Evolutionary conservation across 2,888 invertebrate genomes (phyloP).

Genomic region (Synanthedon myopaeformis): DNA sequence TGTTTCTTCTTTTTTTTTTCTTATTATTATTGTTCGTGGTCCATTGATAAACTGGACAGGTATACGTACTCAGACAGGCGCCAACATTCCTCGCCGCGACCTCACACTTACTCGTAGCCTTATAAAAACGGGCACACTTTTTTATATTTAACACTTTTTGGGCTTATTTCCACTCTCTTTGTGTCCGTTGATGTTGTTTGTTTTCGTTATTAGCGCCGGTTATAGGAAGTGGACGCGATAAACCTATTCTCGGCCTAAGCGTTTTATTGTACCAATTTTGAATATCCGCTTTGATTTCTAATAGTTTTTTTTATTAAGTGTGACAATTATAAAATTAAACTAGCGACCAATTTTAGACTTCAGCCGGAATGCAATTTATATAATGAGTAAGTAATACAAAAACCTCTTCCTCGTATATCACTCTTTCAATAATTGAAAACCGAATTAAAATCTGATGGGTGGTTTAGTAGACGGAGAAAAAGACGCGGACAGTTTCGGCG

Average conservation of each 20-base stretch:
- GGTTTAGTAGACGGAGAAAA: no score
- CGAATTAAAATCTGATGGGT: no score
- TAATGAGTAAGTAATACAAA: no score
- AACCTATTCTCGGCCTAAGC: constrained; percentile 60
- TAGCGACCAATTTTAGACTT: no score
- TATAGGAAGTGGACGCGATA: constrained; percentile 67
- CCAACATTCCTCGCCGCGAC: constrained; percentile 69
- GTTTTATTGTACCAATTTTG: constrained; percentile 66
- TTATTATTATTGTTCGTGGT: constrained; percentile 57
- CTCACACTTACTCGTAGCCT: constrained; percentile 65
- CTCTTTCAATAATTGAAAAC: no score
- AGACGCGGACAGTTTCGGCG: no score
- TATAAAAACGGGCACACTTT: constrained; percentile 67
- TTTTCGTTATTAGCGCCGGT: constrained; percentile 64
- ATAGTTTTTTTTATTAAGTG: constrained; percentile 3
- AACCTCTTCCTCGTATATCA: no score
- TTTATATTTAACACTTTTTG: constrained; percentile 66
- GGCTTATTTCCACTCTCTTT: constrained; percentile 62
- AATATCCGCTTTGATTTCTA: constrained; percentile 50
- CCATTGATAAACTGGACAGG: constrained; percentile 70
- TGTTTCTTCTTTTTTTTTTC: constrained; percentile 35
- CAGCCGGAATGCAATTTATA: no score
- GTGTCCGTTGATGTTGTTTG: constrained; percentile 61
- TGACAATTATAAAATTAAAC: neutral
- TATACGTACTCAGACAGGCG: constrained; percentile 71